Evolutionary conservation across 2,797 vertebrate genomes (phyloP).

Genomic region (Galago senegalensis): DNA sequence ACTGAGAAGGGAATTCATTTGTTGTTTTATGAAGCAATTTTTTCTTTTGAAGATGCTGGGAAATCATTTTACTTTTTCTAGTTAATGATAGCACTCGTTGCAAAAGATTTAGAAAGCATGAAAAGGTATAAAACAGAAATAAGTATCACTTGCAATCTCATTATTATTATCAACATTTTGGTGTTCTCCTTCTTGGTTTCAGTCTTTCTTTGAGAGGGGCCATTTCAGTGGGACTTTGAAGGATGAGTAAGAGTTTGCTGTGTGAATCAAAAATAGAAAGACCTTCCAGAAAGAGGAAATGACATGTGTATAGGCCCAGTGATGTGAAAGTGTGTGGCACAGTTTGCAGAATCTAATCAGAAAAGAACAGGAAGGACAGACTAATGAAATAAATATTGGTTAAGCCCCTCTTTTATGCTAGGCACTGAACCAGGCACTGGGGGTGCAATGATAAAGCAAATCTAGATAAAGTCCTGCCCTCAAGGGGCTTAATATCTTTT

Average conservation of each 20-base stretch:
- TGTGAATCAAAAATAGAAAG: not conserved
- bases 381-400: not conserved
- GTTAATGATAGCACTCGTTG: not conserved
- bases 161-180: not conserved
- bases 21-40: not conserved
- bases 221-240: not conserved
- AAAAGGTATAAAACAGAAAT: not conserved
- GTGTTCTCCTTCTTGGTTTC: not conserved
- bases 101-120: not conserved
- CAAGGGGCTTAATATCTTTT: not conserved
- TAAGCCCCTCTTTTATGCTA: not conserved
- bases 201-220: not conserved
- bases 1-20: not conserved
- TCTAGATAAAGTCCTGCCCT: not conserved
- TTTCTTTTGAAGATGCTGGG: not conserved
- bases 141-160: not conserved
- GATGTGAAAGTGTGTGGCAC: too few species aligned
- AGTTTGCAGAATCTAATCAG: not conserved
- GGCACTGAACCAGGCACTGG: not conserved
- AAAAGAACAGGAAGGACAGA: not conserved
- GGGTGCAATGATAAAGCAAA: not conserved
- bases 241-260: not conserved
- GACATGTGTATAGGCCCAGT: not conserved
- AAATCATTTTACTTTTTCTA: conserved; percentile 21
- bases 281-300: not conserved